Conservation (phyloP, 2,113 vertebrate species). For the Saguinus midas region DNA sequence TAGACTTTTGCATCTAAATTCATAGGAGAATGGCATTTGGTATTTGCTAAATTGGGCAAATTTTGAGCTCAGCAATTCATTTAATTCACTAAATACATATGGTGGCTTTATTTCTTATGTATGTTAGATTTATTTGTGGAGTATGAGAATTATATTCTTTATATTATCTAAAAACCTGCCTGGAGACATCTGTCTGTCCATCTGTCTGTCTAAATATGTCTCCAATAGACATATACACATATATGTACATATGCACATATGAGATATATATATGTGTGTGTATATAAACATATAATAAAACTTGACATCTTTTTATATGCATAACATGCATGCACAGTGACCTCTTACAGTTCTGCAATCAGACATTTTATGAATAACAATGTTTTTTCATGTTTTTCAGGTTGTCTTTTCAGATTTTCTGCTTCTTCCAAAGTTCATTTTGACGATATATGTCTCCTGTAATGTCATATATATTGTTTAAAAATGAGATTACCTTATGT, state of each 20-base stretch:
- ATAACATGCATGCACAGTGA: background rate
- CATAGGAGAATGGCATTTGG: background rate
- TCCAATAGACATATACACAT: background rate
- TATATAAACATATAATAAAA: background rate
- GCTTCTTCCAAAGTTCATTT: background rate
- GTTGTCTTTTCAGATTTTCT: background rate
- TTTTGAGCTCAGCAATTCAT: background rate
- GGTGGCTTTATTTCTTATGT: background rate
- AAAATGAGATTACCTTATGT: background rate
- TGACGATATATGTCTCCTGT: background rate
- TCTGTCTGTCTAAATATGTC: background rate
- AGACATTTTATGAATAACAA: background rate
- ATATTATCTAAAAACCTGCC: background rate
- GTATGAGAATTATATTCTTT: background rate
- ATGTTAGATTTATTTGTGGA: background rate
- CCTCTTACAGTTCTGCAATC: background rate
- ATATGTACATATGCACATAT: background rate
- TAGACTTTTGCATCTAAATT: background rate
- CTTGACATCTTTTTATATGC: background rate
- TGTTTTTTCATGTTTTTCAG: background rate
- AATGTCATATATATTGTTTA: background rate
- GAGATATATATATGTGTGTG: background rate
- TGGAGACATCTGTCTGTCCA: background rate
- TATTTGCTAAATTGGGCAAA: background rate
- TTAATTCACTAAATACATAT: background rate